A percentile compares a stretch with the other conserved stretches of the same genome.
phyloP scores from a whole-genome alignment of 2,888 invertebrate species.

The Sisyra nigra region DNA sequence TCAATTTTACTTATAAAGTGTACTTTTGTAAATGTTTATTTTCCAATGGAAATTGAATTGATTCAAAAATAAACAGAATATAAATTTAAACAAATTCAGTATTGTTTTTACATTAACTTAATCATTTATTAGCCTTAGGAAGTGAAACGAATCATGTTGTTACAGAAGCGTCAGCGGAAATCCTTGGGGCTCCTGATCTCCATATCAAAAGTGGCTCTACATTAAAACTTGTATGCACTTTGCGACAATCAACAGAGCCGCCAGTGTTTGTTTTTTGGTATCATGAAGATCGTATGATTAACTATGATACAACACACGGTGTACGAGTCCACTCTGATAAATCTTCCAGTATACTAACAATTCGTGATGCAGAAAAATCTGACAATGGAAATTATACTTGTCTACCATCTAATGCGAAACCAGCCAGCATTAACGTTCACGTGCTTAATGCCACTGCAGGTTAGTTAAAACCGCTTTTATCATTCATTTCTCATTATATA shows the following conservation, averaged over 20 bases:
- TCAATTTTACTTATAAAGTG: too few species aligned
- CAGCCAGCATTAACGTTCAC: constrained; percentile 50
- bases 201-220: constrained; percentile 41
- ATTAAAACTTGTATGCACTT: constrained; percentile 37
- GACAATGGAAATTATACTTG: constrained; percentile 60
- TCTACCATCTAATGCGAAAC: constrained; percentile 45
- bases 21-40: too few species aligned
- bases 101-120: too few species aligned
- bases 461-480: constrained; percentile 12
- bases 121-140: too few species aligned
- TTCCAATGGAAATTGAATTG: too few species aligned
- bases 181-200: constrained; percentile 40
- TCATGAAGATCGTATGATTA: constrained; percentile 42
- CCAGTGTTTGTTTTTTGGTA: constrained; percentile 45
- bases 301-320: constrained; percentile 37
- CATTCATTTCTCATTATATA: too few species aligned
- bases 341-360: constrained; percentile 48
- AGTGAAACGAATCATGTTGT: constrained; percentile 12
- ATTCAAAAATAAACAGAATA: too few species aligned
- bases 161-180: constrained; percentile 38
- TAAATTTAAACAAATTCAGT: too few species aligned
- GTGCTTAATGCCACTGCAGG: constrained; percentile 45
- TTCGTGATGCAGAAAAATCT: constrained; percentile 40
- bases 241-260: constrained; percentile 36
- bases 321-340: constrained; percentile 35